Evolutionary conservation across 1,140 invertebrate genomes (phyloP).

Genomic region (Leptoteleia sp.): DNA sequence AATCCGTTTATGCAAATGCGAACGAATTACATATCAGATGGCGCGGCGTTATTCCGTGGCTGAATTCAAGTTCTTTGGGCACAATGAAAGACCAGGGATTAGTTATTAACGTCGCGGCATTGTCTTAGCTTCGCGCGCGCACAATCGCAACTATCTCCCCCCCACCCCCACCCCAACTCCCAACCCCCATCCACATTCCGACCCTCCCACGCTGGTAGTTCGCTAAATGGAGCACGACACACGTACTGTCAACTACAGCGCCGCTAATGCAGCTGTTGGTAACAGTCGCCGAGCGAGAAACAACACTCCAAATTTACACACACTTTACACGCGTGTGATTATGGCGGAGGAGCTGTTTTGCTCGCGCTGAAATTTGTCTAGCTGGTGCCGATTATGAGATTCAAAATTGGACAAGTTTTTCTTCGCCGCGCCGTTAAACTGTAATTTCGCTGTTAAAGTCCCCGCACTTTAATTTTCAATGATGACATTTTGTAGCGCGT

Average conservation of each 20-base stretch:
- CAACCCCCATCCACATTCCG: too few species aligned
- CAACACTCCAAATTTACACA: slow-evolving; percentile 17
- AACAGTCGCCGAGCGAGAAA: slow-evolving; percentile 37
- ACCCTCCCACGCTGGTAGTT: background rate
- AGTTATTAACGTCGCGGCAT: slow-evolving; percentile 30
- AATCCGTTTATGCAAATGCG: slow-evolving; percentile 54
- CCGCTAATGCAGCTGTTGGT: slow-evolving; percentile 26
- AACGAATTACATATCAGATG: slow-evolving; percentile 31
- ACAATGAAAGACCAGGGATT: slow-evolving; percentile 31
- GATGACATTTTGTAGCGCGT: too few species aligned
- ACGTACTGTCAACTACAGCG: slow-evolving; percentile 27
- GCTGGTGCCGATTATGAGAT: too few species aligned
- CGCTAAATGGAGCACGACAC: slow-evolving; percentile 25
- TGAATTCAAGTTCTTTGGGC: slow-evolving; percentile 4
- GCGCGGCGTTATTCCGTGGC: slow-evolving; percentile 8
- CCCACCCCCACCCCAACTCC: too few species aligned
- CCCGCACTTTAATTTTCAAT: too few species aligned
- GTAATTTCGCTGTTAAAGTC: too few species aligned
- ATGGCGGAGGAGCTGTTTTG: slow-evolving; percentile 9
- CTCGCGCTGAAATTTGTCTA: too few species aligned
- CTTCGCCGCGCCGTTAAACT: too few species aligned
- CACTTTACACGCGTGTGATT: slow-evolving; percentile 25
- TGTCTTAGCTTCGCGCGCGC: slow-evolving; percentile 41
- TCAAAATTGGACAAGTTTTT: too few species aligned
- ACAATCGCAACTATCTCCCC: too few species aligned